A percentile compares a stretch with the other conserved stretches of the same genome.
These are phyloP conservation scores for Athripsodes cinereus DNA, from an alignment of 2,888 invertebrate species.

Conservation along the genomic window DNA sequence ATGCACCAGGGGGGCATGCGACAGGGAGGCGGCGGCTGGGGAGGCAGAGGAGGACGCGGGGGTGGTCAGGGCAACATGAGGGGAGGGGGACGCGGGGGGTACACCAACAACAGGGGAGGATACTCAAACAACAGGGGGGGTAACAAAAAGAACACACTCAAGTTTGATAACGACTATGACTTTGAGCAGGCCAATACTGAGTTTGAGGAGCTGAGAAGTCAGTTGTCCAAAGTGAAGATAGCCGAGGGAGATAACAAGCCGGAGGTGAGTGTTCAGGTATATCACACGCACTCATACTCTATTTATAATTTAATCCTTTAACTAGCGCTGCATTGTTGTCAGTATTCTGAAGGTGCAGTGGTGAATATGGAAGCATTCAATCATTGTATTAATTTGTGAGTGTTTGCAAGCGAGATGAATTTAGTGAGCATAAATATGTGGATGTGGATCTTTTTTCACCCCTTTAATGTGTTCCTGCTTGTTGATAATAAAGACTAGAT, in stretches of 20 bases:
- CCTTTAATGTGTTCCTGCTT: no score
- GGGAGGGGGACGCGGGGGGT: conserved; percentile 41
- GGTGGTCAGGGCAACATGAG: conserved; percentile 42
- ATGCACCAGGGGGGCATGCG: conserved; percentile 31
- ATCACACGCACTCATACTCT: no score
- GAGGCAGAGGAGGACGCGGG: conserved; percentile 43
- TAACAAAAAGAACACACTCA: conserved; percentile 64
- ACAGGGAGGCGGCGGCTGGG: conserved; percentile 38
- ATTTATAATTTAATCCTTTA: no score
- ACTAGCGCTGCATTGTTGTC: no score
- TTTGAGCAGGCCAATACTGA: conserved; percentile 98
- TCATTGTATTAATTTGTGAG: no score
- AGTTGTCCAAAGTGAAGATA: conserved; percentile 80
- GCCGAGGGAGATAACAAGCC: conserved; percentile 49
- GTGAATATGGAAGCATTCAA: no score
- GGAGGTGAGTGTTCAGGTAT: conserved; percentile 50
- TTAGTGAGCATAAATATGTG: no score
- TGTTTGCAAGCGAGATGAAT: no score
- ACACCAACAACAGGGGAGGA: conserved; percentile 40
- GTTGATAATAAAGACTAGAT: no score
- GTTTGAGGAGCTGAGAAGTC: conserved; percentile 85
- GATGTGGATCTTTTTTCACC: no score
- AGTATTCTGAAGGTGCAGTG: no score
- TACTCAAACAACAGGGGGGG: conserved; percentile 35
- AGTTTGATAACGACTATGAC: conserved; percentile 96